These are phyloP conservation scores for Mya arenaria DNA, from an alignment of 1,140 invertebrate genomes.

Conservation along the genomic window DNA sequence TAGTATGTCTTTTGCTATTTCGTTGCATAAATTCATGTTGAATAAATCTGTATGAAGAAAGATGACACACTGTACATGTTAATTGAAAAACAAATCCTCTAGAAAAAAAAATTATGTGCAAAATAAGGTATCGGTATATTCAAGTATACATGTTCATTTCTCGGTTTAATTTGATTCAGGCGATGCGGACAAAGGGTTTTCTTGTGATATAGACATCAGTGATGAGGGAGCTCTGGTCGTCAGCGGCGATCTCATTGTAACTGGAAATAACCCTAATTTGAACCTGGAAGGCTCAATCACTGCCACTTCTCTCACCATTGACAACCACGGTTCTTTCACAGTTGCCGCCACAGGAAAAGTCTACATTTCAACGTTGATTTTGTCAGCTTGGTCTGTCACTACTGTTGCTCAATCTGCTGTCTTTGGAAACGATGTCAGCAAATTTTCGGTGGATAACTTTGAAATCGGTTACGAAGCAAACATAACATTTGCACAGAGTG, in stretches of 20 bases:
- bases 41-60: too few relatives aligned
- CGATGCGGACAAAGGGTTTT: conserved; percentile 31
- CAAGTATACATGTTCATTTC: too few relatives aligned
- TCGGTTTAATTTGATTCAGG: conserved; percentile 7
- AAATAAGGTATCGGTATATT: too few relatives aligned
- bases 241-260: conserved; percentile 38
- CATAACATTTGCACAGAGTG: conserved; percentile 55
- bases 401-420: conserved; percentile 21
- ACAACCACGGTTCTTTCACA: conserved; percentile 51
- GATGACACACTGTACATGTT: too few relatives aligned
- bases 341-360: conserved; percentile 47
- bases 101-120: too few relatives aligned
- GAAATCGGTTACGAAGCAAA: conserved; percentile 57
- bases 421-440: conserved; percentile 13
- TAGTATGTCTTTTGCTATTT: too few relatives aligned
- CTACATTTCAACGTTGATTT: conserved; percentile 8
- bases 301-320: conserved; percentile 46
- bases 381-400: conserved; percentile 23
- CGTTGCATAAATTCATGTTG: too few relatives aligned
- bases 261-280: conserved; percentile 44
- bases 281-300: conserved; percentile 49
- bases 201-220: conserved; percentile 20
- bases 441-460: conserved; percentile 34
- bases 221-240: conserved; percentile 7
- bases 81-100: too few relatives aligned